These are phyloP conservation scores for Heterocephalus glaber DNA, from an alignment of 2,113 vertebrate genomes.

Conservation along the genomic window DNA sequence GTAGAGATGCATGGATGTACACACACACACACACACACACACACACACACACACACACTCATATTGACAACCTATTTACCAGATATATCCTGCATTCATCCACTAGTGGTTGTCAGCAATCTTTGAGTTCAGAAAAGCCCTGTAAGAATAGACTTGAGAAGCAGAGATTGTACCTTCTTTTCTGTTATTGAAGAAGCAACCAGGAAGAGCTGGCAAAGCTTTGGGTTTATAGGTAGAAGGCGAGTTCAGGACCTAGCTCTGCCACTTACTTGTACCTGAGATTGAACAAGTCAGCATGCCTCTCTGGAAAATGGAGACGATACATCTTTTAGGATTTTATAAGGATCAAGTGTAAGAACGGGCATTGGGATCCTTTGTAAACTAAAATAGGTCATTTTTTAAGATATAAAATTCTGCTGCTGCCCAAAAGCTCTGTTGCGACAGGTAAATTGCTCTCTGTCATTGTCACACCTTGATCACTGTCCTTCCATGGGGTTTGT, in stretches of 20 bases:
- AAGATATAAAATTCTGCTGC: background rate
- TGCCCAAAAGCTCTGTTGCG: background rate
- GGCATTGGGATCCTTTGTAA: background rate
- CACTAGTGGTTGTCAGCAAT: background rate
- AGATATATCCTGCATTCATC: background rate
- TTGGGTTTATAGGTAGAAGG: background rate
- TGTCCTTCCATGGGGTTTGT: background rate
- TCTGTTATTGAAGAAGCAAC: background rate
- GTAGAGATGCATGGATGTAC: background rate
- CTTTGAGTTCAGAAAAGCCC: background rate
- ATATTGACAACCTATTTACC: background rate
- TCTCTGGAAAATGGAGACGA: background rate
- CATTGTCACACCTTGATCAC: background rate
- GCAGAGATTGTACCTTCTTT: background rate
- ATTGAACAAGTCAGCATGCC: background rate
- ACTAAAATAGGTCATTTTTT: slow-evolving; percentile 2
- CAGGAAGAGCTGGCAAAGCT: background rate
- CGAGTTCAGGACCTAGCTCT: background rate
- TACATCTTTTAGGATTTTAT: background rate
- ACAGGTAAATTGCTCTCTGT: background rate
- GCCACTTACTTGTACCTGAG: background rate
- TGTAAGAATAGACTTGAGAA: background rate
- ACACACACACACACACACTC: background rate
- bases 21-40: background rate
- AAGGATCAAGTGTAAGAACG: background rate